These are phyloP conservation scores for Hyles euphorbiae DNA, from an alignment of 1,140 invertebrate species.

Conservation along the genomic window DNA sequence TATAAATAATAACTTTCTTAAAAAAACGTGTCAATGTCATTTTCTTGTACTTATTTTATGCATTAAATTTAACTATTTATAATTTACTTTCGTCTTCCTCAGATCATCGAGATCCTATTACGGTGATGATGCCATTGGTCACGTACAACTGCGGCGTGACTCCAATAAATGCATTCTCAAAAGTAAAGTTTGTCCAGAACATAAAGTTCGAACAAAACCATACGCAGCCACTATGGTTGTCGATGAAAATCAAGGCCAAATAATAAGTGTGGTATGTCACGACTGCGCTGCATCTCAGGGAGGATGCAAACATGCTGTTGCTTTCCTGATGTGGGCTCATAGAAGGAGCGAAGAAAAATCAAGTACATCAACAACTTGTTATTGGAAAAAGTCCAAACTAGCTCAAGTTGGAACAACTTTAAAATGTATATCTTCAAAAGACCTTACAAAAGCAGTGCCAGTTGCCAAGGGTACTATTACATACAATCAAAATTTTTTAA, in stretches of 20 bases:
- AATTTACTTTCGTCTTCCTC: background rate
- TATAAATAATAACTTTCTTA: too few species aligned
- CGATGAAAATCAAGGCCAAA: conserved; percentile 6
- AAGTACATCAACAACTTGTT: too few species aligned
- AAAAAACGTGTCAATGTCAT: too few species aligned
- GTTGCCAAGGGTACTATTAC: too few species aligned
- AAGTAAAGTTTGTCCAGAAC: conserved; percentile 28
- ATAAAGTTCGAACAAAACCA: conserved; percentile 19
- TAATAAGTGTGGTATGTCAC: background rate
- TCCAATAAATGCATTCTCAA: conserved; percentile 20
- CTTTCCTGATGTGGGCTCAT: conserved; percentile 56
- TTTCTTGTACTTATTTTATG: too few species aligned
- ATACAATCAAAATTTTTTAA: too few species aligned
- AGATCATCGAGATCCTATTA: conserved; percentile 19
- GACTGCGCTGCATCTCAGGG: conserved; percentile 25
- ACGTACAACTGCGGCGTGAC: conserved; percentile 18
- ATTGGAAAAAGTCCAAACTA: too few species aligned
- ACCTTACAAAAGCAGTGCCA: too few species aligned
- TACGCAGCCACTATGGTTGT: conserved; percentile 19
- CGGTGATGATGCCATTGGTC: conserved; percentile 20
- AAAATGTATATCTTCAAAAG: too few species aligned
- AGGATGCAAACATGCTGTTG: conserved; percentile 29
- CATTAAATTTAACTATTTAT: background rate
- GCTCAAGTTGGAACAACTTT: too few species aligned
- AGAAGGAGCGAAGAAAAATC: conserved; percentile 18